Percentiles rank a stretch among this genome's conserved stretches.
phyloP scores from a whole-genome alignment of 1,140 invertebrate genomes.

The Tetramorium alpestre region DNA sequence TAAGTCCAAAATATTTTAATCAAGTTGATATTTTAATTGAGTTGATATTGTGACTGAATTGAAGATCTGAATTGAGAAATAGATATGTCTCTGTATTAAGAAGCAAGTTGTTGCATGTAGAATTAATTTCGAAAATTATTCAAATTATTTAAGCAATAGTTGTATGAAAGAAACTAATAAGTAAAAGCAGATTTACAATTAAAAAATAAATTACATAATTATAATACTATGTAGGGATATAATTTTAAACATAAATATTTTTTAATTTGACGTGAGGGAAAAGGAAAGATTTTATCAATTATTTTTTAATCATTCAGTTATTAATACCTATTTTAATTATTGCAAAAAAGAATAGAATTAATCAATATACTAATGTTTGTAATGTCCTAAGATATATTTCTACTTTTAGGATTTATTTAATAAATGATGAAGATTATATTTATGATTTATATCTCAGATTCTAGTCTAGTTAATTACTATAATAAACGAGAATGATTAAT shows the following conservation, averaged over 20 bases:
- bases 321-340: not conserved
- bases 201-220: not conserved
- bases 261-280: not conserved
- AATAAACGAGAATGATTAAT: not conserved
- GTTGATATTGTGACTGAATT: slow-evolving; percentile 55
- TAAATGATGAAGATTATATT: not conserved
- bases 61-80: slow-evolving; percentile 71
- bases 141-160: slow-evolving; percentile 18
- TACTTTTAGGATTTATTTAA: slow-evolving; percentile 22
- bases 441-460: slow-evolving; percentile 56
- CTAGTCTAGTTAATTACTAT: slow-evolving; percentile 53
- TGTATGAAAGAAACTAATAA: not conserved
- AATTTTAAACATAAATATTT: not conserved
- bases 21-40: slow-evolving; percentile 32
- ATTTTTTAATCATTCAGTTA: not conserved
- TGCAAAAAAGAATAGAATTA: slow-evolving; percentile 12
- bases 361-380: slow-evolving; percentile 7
- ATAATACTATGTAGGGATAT: not conserved
- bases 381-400: slow-evolving; percentile 27
- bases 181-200: slow-evolving; percentile 10
- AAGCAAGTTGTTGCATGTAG: slow-evolving; percentile 20
- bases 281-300: not conserved
- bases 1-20: slow-evolving; percentile 51
- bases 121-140: slow-evolving; percentile 44
- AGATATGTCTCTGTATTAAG: slow-evolving; percentile 13